These are phyloP conservation scores for Podarcis cretensis DNA, from an alignment of 2,113 vertebrate genomes.

Conservation along the genomic window DNA sequence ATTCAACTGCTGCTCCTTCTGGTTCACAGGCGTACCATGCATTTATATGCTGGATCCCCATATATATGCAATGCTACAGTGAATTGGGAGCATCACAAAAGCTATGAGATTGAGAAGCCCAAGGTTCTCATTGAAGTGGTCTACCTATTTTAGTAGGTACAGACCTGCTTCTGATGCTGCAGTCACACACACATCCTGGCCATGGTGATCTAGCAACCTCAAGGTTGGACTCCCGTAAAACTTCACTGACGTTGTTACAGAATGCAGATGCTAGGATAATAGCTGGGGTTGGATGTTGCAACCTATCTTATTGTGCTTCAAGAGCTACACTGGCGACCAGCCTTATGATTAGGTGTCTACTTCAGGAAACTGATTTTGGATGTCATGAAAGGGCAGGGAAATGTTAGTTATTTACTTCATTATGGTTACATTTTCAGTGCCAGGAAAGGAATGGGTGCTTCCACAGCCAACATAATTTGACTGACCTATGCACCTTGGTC, in stretches of 20 bases:
- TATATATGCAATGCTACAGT: rapidly evolving
- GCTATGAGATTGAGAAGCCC: not conserved
- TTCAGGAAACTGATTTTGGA: too few relatives aligned
- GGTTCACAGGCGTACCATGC: constrained; percentile 41
- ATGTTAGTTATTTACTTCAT: too few relatives aligned
- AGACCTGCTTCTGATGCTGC: not conserved
- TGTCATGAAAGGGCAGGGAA: too few relatives aligned
- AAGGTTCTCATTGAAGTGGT: constrained; percentile 1
- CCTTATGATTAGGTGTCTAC: too few relatives aligned
- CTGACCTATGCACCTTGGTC: not conserved
- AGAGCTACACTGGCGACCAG: not conserved
- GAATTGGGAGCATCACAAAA: not conserved
- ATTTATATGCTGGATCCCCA: constrained; percentile 45
- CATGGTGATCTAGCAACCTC: not conserved
- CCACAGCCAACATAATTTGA: too few relatives aligned
- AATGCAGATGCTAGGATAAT: not conserved
- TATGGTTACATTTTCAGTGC: too few relatives aligned
- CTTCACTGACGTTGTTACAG: not conserved
- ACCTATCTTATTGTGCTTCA: not conserved
- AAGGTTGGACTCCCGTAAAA: not conserved
- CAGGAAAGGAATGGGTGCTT: not conserved
- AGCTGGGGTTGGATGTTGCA: not conserved
- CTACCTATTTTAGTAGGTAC: not conserved
- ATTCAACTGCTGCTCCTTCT: constrained; percentile 10
- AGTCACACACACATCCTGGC: not conserved